These are phyloP conservation scores for Temnothorax longispinosus DNA, from an alignment of 1,140 invertebrate species.

Conservation along the genomic window DNA sequence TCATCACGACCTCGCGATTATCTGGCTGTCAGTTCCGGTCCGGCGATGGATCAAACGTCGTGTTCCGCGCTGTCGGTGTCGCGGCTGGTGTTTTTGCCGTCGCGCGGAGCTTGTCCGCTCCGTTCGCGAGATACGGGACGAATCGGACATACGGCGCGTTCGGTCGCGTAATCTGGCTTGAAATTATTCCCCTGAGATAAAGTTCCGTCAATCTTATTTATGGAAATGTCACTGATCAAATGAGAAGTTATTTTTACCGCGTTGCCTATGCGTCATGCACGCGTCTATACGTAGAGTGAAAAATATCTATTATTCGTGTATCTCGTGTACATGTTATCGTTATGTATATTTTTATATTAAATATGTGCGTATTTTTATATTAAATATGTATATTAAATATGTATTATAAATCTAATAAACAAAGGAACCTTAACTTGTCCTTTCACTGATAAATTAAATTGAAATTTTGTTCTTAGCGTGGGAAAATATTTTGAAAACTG, in stretches of 20 bases:
- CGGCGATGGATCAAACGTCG: constrained; percentile 67
- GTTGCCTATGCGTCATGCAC: not conserved
- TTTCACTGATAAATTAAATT: not conserved
- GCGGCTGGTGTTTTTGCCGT: constrained; percentile 41
- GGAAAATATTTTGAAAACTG: not conserved
- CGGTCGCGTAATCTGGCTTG: constrained; percentile 10
- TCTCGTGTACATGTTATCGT: not conserved
- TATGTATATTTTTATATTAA: not conserved
- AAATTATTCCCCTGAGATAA: constrained; percentile 51
- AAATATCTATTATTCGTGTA: not conserved
- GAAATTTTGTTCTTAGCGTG: not conserved
- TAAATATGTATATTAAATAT: not conserved
- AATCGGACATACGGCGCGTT: not conserved
- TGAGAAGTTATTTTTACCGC: not conserved
- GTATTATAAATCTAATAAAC: not conserved
- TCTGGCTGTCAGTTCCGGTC: constrained; percentile 70
- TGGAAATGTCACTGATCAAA: constrained; percentile 16
- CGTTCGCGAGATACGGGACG: constrained; percentile 8
- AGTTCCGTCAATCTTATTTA: constrained; percentile 37
- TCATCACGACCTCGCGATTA: constrained; percentile 72
- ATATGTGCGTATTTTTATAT: not conserved
- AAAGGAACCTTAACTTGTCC: not conserved
- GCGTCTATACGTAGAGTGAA: not conserved
- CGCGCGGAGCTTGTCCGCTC: constrained; percentile 20
- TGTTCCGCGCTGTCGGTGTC: not conserved